Percentiles rank a stretch among this genome's conserved stretches.
Evolutionary conservation across 1,140 invertebrate species (phyloP).

Genomic region (Diachasma alloeum): DNA sequence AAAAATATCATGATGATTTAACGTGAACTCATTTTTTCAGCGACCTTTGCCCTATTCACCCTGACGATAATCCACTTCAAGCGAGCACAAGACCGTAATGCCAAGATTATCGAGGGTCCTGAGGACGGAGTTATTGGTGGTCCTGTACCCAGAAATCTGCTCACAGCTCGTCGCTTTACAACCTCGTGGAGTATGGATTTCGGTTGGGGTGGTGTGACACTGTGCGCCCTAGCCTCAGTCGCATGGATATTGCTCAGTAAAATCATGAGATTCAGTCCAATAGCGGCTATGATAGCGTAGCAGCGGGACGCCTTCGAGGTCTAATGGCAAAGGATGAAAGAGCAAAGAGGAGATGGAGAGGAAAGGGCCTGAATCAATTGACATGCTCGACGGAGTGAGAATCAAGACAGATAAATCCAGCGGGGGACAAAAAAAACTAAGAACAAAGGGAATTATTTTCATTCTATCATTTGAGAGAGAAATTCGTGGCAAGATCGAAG

Average conservation of each 20-base stretch:
- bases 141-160: constrained; percentile 53
- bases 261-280: constrained; percentile 88
- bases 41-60: constrained; percentile 87
- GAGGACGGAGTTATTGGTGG: constrained; percentile 76
- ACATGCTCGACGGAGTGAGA: background rate
- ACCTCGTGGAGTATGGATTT: constrained; percentile 84
- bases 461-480: background rate
- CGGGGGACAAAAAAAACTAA: background rate
- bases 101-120: constrained; percentile 68
- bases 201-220: constrained; percentile 81
- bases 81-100: constrained; percentile 72
- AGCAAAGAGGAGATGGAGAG: background rate
- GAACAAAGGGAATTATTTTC: background rate
- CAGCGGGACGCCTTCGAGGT: constrained; percentile 54
- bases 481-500: background rate
- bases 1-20: background rate
- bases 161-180: constrained; percentile 76
- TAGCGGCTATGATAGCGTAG: constrained; percentile 76
- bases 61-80: constrained; percentile 91
- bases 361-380: background rate
- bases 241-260: constrained; percentile 89
- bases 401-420: background rate
- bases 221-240: constrained; percentile 79
- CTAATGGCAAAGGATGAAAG: constrained; percentile 24
- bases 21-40: constrained; percentile 64